Conservation (phyloP, 2,888 invertebrate species). For the Ophion costatus region DNA sequence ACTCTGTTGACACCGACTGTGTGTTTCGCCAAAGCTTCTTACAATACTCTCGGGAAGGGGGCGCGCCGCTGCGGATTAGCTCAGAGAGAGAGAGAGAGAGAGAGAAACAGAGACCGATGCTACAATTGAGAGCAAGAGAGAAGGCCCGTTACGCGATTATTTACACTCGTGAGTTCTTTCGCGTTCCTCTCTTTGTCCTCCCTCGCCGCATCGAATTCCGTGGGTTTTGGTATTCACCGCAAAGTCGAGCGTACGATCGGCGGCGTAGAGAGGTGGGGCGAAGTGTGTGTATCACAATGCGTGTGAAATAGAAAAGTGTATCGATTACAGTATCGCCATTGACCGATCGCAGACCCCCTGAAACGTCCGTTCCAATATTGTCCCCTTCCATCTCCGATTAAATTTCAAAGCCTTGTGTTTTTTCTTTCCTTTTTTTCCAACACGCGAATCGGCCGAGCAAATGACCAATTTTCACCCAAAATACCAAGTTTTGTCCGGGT, state of each 20-base stretch:
- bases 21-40: constrained; percentile 23
- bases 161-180: constrained; percentile 26
- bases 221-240: constrained; percentile 11
- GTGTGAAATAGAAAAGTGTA: constrained; percentile 45
- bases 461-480: constrained; percentile 33
- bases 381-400: neutral
- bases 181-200: constrained; percentile 25
- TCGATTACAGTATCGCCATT: constrained; percentile 55
- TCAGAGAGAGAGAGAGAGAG: neutral
- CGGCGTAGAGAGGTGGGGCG: neutral
- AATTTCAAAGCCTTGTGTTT: constrained; percentile 1
- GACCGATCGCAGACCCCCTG: constrained; percentile 25
- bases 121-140: neutral
- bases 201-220: neutral
- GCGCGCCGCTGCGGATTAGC: constrained; percentile 28
- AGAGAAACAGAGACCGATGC: constrained; percentile 2
- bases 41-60: neutral
- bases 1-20: constrained; percentile 22
- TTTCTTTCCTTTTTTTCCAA: neutral
- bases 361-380: constrained; percentile 6
- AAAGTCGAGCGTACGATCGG: constrained; percentile 1
- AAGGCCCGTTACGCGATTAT: constrained; percentile 26
- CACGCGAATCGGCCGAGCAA: neutral
- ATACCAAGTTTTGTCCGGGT: constrained; percentile 34
- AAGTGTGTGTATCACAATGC: constrained; percentile 20